These are phyloP conservation scores for Epirrhoe alternata DNA, from an alignment of 2,888 invertebrate genomes.

Conservation along the genomic window DNA sequence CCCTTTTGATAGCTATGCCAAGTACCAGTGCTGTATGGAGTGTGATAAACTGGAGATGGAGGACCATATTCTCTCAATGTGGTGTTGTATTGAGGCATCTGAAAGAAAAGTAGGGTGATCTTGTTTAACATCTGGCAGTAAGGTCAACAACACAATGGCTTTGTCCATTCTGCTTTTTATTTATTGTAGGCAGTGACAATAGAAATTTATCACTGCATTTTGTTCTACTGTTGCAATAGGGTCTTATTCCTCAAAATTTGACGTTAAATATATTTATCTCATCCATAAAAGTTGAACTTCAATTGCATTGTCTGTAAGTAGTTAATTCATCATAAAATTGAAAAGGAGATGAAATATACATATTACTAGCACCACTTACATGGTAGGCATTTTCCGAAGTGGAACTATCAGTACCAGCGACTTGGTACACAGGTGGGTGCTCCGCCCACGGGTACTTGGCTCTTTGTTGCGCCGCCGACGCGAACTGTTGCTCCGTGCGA, in stretches of 20 bases:
- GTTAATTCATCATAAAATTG: too few relatives aligned
- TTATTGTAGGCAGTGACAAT: background rate
- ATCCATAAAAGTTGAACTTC: background rate
- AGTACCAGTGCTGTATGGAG: constrained; percentile 74
- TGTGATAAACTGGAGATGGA: constrained; percentile 79
- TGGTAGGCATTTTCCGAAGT: constrained; percentile 80
- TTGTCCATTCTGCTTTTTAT: background rate
- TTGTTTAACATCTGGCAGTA: background rate
- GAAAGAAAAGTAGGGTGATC: constrained; percentile 35
- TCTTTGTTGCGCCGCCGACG: constrained; percentile 77
- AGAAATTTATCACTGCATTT: background rate
- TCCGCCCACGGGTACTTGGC: constrained; percentile 81
- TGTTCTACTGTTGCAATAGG: background rate
- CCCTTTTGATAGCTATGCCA: constrained; percentile 70
- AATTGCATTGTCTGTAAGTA: background rate
- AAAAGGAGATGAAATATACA: background rate
- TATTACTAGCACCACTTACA: constrained; percentile 54
- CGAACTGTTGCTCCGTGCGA: constrained; percentile 75
- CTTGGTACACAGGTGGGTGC: constrained; percentile 71
- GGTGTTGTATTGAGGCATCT: constrained; percentile 75
- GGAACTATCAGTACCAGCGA: constrained; percentile 79
- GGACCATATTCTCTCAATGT: constrained; percentile 69
- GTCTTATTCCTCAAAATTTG: background rate
- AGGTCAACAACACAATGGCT: background rate
- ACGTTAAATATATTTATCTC: background rate